Conservation (phyloP, 2,113 vertebrate species). For the Columba janthina region DNA sequence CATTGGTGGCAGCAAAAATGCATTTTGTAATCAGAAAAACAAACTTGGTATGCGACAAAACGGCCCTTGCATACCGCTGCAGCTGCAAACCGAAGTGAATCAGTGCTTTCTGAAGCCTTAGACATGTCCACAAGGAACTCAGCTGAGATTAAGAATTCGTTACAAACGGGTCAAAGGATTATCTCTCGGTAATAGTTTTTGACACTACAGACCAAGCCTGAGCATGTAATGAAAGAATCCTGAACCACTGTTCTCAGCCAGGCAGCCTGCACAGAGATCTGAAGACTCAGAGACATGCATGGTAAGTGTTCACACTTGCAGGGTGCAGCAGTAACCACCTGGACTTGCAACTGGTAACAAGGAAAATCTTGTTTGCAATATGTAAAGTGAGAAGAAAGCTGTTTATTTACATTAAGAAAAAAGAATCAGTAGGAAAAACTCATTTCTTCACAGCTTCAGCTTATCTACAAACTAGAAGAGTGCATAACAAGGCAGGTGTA, state of each 20-base stretch:
- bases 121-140: neutral
- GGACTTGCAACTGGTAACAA: neutral
- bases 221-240: neutral
- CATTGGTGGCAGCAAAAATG: neutral
- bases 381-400: neutral
- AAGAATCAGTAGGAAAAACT: neutral
- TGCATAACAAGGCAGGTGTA: neutral
- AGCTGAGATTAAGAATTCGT: neutral
- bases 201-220: neutral
- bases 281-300: neutral
- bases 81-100: neutral
- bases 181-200: neutral
- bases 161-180: neutral
- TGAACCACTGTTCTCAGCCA: neutral
- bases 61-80: neutral
- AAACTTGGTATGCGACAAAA: neutral
- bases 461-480: neutral
- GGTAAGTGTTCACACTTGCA: neutral
- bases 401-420: neutral
- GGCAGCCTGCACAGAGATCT: neutral
- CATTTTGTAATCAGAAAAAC: neutral
- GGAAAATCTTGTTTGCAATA: neutral
- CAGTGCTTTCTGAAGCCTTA: neutral
- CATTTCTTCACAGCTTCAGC: neutral
- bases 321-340: neutral